Conservation (phyloP, 1,140 invertebrate species). For the Philaenus spumarius region DNA sequence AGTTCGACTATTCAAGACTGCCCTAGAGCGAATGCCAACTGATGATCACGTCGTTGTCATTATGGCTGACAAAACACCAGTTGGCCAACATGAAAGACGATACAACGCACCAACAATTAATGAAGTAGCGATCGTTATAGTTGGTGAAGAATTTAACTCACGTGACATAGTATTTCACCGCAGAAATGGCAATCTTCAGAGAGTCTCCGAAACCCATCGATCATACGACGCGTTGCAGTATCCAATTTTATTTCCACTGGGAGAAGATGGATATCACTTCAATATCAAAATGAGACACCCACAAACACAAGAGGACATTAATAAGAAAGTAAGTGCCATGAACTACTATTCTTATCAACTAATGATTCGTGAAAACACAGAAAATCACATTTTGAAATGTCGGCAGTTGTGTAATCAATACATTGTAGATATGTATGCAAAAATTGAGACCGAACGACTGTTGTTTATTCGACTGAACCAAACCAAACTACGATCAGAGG, state of each 20-base stretch:
- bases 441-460: conserved; percentile 38
- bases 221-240: conserved; percentile 44
- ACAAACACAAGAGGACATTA: conserved; percentile 23
- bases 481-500: conserved; percentile 34
- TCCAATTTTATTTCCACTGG: conserved; percentile 42
- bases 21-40: conserved; percentile 34
- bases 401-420: conserved; percentile 37
- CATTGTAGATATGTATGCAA: conserved; percentile 37
- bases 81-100: conserved; percentile 37
- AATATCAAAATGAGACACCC: conserved; percentile 34
- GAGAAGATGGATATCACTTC: conserved; percentile 42
- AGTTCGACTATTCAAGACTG: conserved; percentile 38
- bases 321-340: conserved; percentile 27
- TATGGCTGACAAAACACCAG: conserved; percentile 37
- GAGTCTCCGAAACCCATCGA: conserved; percentile 40
- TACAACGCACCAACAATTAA: conserved; percentile 41
- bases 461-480: conserved; percentile 35
- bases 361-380: too few relatives aligned
- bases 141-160: conserved; percentile 36
- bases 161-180: conserved; percentile 41
- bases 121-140: conserved; percentile 41
- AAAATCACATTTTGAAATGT: conserved; percentile 32
- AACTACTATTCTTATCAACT: conserved; percentile 30
- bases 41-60: conserved; percentile 39
- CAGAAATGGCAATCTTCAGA: conserved; percentile 33